Conservation (phyloP, 2,888 invertebrate species). For the Antheraea yamamai region DNA sequence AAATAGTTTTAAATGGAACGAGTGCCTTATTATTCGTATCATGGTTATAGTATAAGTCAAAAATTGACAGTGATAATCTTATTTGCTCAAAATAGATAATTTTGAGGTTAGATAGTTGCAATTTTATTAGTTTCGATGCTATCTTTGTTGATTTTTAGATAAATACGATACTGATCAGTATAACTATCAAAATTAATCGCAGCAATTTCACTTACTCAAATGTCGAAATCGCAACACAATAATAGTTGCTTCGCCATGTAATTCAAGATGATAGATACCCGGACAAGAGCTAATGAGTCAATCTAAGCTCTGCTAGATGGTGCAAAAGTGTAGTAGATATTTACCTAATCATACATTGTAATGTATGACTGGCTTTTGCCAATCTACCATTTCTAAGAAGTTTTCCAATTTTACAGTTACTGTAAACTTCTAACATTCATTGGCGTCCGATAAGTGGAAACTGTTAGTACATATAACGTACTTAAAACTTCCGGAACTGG, state of each 20-base stretch:
- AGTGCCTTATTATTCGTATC: neutral
- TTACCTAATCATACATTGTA: neutral
- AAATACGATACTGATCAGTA: neutral
- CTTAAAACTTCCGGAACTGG: too few species aligned
- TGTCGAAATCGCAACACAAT: neutral
- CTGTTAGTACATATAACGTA: neutral
- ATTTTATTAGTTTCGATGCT: neutral
- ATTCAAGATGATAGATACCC: neutral
- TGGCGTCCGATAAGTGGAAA: neutral
- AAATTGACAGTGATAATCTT: neutral
- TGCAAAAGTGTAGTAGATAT: neutral
- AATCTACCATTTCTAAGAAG: neutral
- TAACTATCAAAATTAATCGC: neutral
- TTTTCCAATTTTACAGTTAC: neutral
- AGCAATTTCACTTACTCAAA: neutral
- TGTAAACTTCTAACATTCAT: neutral
- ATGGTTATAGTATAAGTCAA: neutral
- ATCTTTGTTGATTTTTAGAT: neutral
- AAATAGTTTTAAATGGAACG: neutral
- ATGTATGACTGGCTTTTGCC: neutral
- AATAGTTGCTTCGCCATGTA: neutral
- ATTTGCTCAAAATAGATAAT: neutral
- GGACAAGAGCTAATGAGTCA: neutral
- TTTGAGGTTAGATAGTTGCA: neutral
- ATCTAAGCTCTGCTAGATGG: neutral